Conservation (phyloP, 2,113 vertebrate species). For the Argyrosomus japonicus region DNA sequence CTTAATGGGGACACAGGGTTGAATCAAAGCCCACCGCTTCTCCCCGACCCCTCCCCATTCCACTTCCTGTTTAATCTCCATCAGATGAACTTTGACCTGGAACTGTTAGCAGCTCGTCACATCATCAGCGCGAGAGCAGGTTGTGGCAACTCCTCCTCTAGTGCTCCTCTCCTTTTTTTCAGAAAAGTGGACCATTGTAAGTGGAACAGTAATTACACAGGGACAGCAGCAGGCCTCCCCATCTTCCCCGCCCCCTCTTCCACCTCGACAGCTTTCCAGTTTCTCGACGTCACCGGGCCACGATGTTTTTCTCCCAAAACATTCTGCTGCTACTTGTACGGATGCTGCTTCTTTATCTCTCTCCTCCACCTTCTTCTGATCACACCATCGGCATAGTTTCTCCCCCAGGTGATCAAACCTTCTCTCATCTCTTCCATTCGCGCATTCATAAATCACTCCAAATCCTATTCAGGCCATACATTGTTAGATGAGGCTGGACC, state of each 20-base stretch:
- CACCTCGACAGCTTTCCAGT: not conserved
- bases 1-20: slow-evolving; percentile 64
- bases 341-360: slow-evolving; percentile 58
- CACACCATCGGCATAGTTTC: slow-evolving; percentile 15
- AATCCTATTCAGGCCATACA: not conserved
- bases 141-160: slow-evolving; percentile 1
- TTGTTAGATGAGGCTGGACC: not conserved
- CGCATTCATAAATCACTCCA: not conserved
- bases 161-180: slow-evolving; percentile 26
- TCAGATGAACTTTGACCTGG: slow-evolving; percentile 59
- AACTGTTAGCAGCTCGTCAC: slow-evolving; percentile 48
- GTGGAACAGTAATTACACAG: slow-evolving; percentile 19
- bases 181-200: slow-evolving; percentile 27
- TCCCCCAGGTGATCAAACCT: not conserved
- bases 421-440: slow-evolving; percentile 1
- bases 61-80: slow-evolving; percentile 57
- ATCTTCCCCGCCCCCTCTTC: not conserved
- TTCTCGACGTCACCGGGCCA: not conserved
- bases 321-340: slow-evolving; percentile 65
- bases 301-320: not conserved
- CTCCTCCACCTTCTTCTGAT: slow-evolving; percentile 12
- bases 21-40: slow-evolving; percentile 50
- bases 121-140: slow-evolving; percentile 20
- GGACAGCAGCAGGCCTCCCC: slow-evolving; percentile 27
- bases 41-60: slow-evolving; percentile 11